Evolutionary conservation across 2,797 vertebrate species (phyloP), one percentile per base, ranked within the genome.

Genomic region (Tachyglossus aculeatus): DNA sequence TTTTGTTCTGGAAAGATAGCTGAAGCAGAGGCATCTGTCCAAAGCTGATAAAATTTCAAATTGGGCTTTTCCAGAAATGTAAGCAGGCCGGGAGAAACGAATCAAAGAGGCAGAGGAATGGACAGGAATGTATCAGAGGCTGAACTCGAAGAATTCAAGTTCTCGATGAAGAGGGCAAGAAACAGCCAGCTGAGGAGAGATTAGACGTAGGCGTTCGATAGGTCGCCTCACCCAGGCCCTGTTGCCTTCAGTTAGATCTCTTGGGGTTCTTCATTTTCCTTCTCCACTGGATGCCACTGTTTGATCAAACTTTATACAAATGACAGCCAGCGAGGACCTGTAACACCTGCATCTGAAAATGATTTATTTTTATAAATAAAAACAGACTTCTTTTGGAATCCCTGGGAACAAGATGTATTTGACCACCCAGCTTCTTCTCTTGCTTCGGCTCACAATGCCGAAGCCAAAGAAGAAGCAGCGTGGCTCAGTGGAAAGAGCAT

Each of bases 261-360:
- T 61, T 14, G 1, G 60, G 50, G 68, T 37, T 61, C 13, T 3
- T 16, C 1, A 15, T 56, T 41, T 71, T 7, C 18, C 58, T 66
- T 85, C 81, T 78, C 73, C 52, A 4, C 62, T 53, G 84, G 72
- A 86, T 83, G 75, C 77, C 79, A 83, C 75, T 83, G 57, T 85
- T 82, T 83, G 66, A 86, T 87, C 55, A 77, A 40, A 73, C 71
- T 84, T 72, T 65, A 63, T 51, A 10, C 16, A 70, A 10, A 72
- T 3, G 64, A 71, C 77, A 39, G 48, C 45, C 44, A 51, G 13
- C 5, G 32, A 78, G 57, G 18, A 18, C 66, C 3, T 16, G 66
- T 32, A 61, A 48, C 73, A 72, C 41, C 39, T 8, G 5, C 58
- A 68, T 4, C 8, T 74, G 31, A 41, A 60, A 82, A 19, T n/a